These are phyloP conservation scores for Elgaria multicarinata DNA, from an alignment of 2,113 vertebrate genomes.

Conservation along the genomic window DNA sequence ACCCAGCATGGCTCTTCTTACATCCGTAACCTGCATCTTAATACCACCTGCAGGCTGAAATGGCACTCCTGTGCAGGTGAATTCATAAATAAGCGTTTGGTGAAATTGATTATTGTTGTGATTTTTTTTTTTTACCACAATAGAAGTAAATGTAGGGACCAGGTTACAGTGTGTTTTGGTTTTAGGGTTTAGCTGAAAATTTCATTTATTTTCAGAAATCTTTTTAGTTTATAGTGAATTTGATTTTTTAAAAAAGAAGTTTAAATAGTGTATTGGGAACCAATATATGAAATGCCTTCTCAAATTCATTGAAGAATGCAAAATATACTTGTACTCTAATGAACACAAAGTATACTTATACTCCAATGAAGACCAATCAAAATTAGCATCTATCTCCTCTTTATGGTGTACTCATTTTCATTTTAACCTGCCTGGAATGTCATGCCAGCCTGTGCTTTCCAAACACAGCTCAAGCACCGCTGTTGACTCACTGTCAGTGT, in stretches of 20 bases:
- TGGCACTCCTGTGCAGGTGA: too few relatives aligned
- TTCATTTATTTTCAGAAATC: background rate
- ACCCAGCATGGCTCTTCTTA: background rate
- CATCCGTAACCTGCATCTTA: too few relatives aligned
- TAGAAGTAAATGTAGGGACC: background rate
- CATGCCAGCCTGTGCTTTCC: background rate
- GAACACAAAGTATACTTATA: background rate
- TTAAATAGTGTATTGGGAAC: background rate
- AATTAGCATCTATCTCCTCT: background rate
- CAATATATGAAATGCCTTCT: background rate
- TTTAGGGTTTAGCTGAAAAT: background rate
- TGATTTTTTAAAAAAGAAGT: background rate
- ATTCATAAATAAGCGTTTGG: too few relatives aligned
- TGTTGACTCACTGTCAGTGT: constrained; percentile 1
- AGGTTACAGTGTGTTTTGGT: background rate
- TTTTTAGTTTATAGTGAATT: background rate
- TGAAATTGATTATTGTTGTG: background rate
- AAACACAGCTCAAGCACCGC: constrained; percentile 4
- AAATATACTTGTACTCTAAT: too few relatives aligned
- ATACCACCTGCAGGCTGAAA: background rate
- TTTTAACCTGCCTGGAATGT: background rate
- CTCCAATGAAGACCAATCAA: constrained; percentile 10
- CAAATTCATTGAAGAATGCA: background rate
- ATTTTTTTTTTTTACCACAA: background rate
- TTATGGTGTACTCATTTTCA: background rate